Conservation (phyloP, 2,888 invertebrate genomes). For the Oeneis ivallda region DNA sequence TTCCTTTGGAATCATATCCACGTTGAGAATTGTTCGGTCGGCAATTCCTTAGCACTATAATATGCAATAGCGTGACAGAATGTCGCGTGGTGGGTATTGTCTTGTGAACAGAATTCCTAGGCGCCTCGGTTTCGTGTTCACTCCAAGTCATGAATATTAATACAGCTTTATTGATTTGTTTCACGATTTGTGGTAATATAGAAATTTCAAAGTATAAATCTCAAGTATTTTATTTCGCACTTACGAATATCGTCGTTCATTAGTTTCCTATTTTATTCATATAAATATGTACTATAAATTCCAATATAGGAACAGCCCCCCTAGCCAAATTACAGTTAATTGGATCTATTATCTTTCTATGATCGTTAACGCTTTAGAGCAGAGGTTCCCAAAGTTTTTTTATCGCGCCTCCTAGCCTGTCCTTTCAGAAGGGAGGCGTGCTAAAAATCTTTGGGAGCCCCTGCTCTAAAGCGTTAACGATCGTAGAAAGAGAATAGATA, state of each 20-base stretch:
- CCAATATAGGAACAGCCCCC: no score
- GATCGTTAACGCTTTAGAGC: no score
- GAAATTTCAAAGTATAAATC: background rate
- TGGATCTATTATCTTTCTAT: no score
- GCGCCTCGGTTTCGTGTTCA: slow-evolving; percentile 33
- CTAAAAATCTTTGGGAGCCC: no score
- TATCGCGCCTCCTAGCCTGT: no score
- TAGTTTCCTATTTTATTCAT: background rate
- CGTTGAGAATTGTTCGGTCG: background rate
- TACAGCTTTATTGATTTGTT: slow-evolving; percentile 26
- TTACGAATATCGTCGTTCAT: background rate
- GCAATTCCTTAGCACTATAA: background rate
- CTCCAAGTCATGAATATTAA: slow-evolving; percentile 33
- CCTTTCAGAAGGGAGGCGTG: no score
- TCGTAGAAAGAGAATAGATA: no score
- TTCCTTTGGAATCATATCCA: no score
- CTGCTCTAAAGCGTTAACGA: no score
- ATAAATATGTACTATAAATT: background rate
- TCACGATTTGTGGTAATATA: slow-evolving; percentile 2
- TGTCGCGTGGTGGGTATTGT: slow-evolving; percentile 33
- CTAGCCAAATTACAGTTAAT: no score
- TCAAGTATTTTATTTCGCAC: background rate
- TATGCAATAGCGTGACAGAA: slow-evolving; percentile 31
- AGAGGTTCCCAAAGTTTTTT: no score
- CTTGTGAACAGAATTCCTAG: slow-evolving; percentile 31